Evolutionary conservation across 2,888 invertebrate species (phyloP).

Genomic region (Cosmia trapezina): DNA sequence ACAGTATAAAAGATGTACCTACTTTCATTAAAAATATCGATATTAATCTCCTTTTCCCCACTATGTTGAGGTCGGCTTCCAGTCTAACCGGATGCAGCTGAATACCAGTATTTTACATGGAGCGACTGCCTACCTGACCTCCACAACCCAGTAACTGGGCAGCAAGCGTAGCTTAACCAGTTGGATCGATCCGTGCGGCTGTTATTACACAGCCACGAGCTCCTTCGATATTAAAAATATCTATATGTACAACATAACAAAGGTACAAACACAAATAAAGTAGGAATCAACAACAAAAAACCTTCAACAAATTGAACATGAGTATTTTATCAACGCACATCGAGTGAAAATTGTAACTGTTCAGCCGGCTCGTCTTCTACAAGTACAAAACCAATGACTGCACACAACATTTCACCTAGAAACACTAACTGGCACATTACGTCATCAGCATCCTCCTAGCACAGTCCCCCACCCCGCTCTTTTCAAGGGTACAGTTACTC

Average conservation of each 20-base stretch:
- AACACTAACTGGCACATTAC: conserved; percentile 11
- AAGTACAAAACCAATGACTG: not conserved
- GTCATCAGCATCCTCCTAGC: conserved; percentile 16
- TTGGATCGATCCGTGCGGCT: too few species aligned
- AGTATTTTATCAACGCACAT: not conserved
- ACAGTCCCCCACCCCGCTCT: conserved; percentile 12
- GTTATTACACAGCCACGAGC: too few species aligned
- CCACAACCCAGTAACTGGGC: too few species aligned
- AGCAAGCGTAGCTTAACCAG: too few species aligned
- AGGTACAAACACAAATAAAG: not conserved
- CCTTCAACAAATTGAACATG: not conserved
- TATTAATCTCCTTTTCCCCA: too few species aligned
- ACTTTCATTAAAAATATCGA: not conserved
- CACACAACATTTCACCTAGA: conserved; percentile 17
- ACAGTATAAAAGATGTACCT: not conserved
- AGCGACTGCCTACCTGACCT: too few species aligned
- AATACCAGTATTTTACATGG: too few species aligned
- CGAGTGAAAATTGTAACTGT: not conserved
- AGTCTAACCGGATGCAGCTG: too few species aligned
- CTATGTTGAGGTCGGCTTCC: too few species aligned
- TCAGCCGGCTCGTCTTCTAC: not conserved
- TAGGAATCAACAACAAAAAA: not conserved
- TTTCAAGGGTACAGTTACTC: conserved; percentile 39
- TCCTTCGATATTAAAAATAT: not conserved
- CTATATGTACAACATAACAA: not conserved